Evolutionary conservation across 2,888 invertebrate species (phyloP).

Genomic region (Polymixis flavicincta): DNA sequence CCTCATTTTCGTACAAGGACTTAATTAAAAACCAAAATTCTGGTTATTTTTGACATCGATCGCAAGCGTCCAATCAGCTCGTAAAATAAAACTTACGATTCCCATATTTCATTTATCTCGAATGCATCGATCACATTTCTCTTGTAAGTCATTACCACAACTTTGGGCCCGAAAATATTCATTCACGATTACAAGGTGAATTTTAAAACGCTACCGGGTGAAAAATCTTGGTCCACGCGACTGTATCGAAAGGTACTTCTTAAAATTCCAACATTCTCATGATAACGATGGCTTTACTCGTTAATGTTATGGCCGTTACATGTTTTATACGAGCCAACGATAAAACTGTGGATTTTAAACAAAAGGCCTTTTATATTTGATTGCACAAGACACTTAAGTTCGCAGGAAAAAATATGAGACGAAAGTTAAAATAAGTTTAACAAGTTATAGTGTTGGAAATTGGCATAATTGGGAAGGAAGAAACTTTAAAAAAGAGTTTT

Average conservation of each 20-base stretch:
- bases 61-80: constrained; percentile 46
- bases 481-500: constrained; percentile 26
- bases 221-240: constrained; percentile 66
- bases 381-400: constrained; percentile 65
- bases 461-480: constrained; percentile 44
- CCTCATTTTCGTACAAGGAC: constrained; percentile 25
- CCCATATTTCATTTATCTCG: constrained; percentile 67
- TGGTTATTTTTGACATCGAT: constrained; percentile 52
- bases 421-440: constrained; percentile 61
- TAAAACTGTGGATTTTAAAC: constrained; percentile 69
- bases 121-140: constrained; percentile 76
- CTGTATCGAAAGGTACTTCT: constrained; percentile 70
- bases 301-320: constrained; percentile 71
- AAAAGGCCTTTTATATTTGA: constrained; percentile 69
- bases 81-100: constrained; percentile 65
- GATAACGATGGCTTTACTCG: constrained; percentile 72
- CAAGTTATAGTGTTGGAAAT: constrained; percentile 51
- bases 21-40: constrained; percentile 57
- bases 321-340: constrained; percentile 69
- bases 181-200: constrained; percentile 74
- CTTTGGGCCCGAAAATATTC: constrained; percentile 73
- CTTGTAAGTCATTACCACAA: constrained; percentile 73
- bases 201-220: constrained; percentile 77
- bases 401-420: constrained; percentile 53
- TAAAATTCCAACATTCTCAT: constrained; percentile 73